Base-by-base conservation (phyloP, 1,140 invertebrate species). In the Gryon sp. region DNA sequence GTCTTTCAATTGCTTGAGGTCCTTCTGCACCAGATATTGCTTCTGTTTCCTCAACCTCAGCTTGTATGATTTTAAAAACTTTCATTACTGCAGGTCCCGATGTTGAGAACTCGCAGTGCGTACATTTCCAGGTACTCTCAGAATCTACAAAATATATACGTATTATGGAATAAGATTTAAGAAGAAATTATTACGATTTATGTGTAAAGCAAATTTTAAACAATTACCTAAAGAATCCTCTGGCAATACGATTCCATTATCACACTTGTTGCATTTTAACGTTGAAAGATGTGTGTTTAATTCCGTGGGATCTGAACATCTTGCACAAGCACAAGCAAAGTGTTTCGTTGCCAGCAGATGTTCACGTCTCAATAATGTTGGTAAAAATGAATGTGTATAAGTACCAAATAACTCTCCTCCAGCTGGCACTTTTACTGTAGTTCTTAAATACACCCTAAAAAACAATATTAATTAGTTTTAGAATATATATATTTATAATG, bases 371-470 rank as follows among this genome's bases (percentile, higher is more conserved):
- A 93, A 84, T 8, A 93, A 78, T 0, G 95, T 96, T 1, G 94
- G 93, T 63, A 93, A 90, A n/a, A 96, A 81, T 0, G 93, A 92
- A 80, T 95, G 92, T 0, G 94, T 94, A 76, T 96, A 96, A 79
- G 92, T 94, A 28, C 93, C 90, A 59, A 91, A 92, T 16, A 96
- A 87, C 74, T 91, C 88, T 22, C 91, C 90, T 1, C 91, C 92
- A 41, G 91, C 89, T 16, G 91, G 89, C 38, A 96, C 90, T 20
- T 90, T 89, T 0, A 92, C 80, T 1, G 93, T 91, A 5, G 94
- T 91, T 74, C 94, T 90, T n/a, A 96, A 90, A 73, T 90, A 90
- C 4, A 95, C 91, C 68, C 92, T 93, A 45, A 65, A 59, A 70
- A 45, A 38, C 59, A 6, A 16, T 8, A 22, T 2, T 2, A 43